Conservation (phyloP, 2,888 invertebrate genomes). For the Agrenia bidenticulata region DNA sequence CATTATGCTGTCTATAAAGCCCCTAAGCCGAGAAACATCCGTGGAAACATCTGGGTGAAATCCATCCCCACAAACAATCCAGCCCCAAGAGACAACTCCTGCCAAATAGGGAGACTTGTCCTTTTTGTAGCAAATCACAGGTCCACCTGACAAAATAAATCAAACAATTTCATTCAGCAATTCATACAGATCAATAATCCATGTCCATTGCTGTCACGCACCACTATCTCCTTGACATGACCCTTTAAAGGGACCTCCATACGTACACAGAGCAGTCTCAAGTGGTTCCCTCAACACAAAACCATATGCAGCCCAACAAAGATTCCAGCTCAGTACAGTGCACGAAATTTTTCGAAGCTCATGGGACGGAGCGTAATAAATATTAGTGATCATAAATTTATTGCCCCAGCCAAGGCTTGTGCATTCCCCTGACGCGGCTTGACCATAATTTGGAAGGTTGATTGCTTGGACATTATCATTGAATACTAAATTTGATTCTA, state of each 20-base stretch:
- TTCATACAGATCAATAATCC: neutral
- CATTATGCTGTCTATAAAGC: constrained; percentile 5
- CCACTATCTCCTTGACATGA: constrained; percentile 37
- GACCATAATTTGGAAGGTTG: constrained; percentile 4
- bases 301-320: constrained; percentile 18
- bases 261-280: constrained; percentile 13
- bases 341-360: constrained; percentile 11
- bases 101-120: constrained; percentile 25
- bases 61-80: constrained; percentile 25
- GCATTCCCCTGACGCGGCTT: constrained; percentile 7
- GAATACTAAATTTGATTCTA: constrained; percentile 18
- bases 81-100: constrained; percentile 35
- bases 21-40: constrained; percentile 9
- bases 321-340: neutral
- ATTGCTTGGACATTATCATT: constrained; percentile 12
- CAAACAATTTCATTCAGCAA: neutral
- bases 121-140: constrained; percentile 23
- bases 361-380: constrained; percentile 23
- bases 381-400: constrained; percentile 11
- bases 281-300: neutral
- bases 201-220: neutral
- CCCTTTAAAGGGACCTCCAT: constrained; percentile 15
- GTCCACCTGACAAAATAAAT: constrained; percentile 27
- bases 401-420: constrained; percentile 34
- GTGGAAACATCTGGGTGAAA: constrained; percentile 31